A percentile compares a stretch with the other conserved stretches of the same genome.
phyloP scores from a whole-genome alignment of 2,888 invertebrate species.

The Ochropacha duplaris region DNA sequence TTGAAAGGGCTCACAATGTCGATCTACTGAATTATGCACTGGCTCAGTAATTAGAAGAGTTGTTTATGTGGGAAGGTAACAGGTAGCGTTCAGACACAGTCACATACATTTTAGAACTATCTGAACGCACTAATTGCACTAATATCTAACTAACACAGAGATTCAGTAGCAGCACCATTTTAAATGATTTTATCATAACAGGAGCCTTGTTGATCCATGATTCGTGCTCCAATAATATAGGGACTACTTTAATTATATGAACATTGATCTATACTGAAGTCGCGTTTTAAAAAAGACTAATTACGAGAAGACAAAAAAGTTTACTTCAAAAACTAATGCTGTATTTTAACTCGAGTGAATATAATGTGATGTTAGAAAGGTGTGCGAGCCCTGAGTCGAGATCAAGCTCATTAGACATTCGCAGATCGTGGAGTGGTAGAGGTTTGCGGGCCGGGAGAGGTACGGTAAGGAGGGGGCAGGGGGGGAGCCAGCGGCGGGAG shows the following conservation, averaged over 20 bases:
- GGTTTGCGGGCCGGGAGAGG: constrained; percentile 9
- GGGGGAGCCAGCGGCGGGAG: constrained; percentile 37
- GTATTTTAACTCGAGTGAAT: neutral
- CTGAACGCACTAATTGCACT: neutral
- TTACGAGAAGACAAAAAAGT: no score
- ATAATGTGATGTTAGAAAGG: constrained; percentile 9
- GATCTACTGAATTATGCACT: constrained; percentile 13
- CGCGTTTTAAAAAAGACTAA: no score
- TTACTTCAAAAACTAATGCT: no score
- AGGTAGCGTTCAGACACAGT: neutral
- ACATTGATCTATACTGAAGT: no score
- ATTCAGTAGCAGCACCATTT: neutral
- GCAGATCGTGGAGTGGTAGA: constrained; percentile 20
- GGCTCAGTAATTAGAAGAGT: constrained; percentile 10
- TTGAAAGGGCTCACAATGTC: constrained; percentile 24
- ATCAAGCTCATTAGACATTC: constrained; percentile 65
- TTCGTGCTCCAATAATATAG: no score
- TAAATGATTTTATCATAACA: neutral
- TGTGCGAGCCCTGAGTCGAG: constrained; percentile 43
- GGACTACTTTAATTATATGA: no score
- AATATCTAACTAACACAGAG: neutral
- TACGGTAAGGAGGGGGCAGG: constrained; percentile 20
- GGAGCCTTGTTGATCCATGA: no score
- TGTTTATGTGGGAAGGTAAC: neutral
- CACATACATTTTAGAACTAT: neutral